phyloP scores from a whole-genome alignment of 2,888 invertebrate species.

The Volucella inanis region DNA sequence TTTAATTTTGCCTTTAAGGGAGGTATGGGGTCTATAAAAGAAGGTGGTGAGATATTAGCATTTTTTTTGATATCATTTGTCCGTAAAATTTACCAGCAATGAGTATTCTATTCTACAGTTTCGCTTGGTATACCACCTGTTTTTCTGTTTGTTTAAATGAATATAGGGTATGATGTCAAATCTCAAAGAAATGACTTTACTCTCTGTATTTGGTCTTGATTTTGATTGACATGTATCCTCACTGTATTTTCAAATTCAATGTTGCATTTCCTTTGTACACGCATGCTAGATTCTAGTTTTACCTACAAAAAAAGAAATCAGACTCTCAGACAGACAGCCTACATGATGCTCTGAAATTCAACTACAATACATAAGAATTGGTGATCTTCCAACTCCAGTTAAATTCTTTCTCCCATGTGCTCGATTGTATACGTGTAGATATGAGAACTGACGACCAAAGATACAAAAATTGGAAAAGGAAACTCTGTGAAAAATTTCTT shows the following conservation, averaged over 20 bases:
- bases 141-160: no score
- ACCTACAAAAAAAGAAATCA: conserved; percentile 12
- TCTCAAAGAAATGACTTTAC: no score
- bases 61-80: no score
- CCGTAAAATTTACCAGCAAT: no score
- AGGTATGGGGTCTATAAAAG: no score
- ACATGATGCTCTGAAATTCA: conserved; percentile 10
- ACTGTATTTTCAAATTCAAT: background rate
- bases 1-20: no score
- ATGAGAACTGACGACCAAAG: background rate
- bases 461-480: conserved; percentile 1
- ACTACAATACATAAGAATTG: background rate
- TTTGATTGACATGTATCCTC: background rate
- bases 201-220: background rate
- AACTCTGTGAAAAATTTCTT: conserved; percentile 17
- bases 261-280: background rate
- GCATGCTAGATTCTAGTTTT: conserved; percentile 25
- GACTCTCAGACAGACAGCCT: background rate
- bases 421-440: background rate
- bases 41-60: no score
- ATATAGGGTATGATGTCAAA: no score
- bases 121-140: no score
- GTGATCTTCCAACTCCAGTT: conserved; percentile 26
- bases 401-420: background rate
- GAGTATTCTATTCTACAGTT: no score